Evolutionary conservation across 2,113 vertebrate species (phyloP), one percentile per base, ranked within the genome.

Genomic region (Danionella cerebrum): DNA sequence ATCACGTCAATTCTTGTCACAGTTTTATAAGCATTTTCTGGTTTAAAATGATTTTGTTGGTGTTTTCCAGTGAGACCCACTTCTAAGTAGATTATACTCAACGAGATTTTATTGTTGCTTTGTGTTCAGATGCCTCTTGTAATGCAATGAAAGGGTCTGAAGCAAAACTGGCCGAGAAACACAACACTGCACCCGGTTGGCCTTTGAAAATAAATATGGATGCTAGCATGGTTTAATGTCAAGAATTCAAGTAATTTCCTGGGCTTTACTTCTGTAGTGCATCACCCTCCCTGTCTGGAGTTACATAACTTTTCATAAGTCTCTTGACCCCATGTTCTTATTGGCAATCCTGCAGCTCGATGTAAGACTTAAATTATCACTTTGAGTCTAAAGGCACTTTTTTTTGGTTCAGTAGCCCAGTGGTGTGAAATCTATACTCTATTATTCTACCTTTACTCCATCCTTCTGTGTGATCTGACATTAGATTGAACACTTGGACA

Each of bases 201-300:
- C 16, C 12, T 62, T 29, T 16, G 8, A 31, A 60, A 60, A 44
- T 50, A 64, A 48, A 64, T 36, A 35, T 1, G 19, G 14, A 41
- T 31, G 25, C 57, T 22, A 35, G 31, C 48, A n/a, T 24, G 60
- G 60, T 64, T 64, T 64, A 48, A 64, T 64, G 44, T 64, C 18
- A 64, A 64, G 60, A 64, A 64, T 64, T 64, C 18, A 48, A 64
- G 42, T 64, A 22, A 64, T 64, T 64, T 64, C 44, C 60, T 64
- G 42, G 60, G 44, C 44, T 64, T 48, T 64, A 13, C 44, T 48
- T 35, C 44, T 14, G 41, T 45, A 48, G 42, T 47, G 24, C 48
- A 48, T 48, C 31, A 6, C 16, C 18, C 13, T n/a, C 13, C 31
- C 60, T 47, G 29, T 64, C 44, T 64, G 60, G 19, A 48, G 42